Conservation (phyloP, 2,888 invertebrate species). For the Drosophila tripunctata region DNA sequence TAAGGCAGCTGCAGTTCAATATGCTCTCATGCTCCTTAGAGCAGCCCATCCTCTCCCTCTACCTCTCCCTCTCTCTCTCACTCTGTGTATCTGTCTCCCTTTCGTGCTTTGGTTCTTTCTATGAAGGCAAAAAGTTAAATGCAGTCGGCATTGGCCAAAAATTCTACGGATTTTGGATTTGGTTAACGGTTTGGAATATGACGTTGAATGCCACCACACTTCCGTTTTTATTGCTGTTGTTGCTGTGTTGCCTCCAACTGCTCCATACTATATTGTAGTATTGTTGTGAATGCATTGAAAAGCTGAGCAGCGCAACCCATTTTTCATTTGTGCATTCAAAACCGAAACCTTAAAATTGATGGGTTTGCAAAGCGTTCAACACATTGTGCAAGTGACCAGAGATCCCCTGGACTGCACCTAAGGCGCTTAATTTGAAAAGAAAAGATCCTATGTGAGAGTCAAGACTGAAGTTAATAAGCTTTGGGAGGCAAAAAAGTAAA, state of each 20-base stretch:
- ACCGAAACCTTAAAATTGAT: constrained; percentile 48
- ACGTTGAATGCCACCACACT: constrained; percentile 34
- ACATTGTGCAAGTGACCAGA: not conserved
- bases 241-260: not conserved
- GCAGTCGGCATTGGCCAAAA: constrained; percentile 20
- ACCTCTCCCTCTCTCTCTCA: not conserved
- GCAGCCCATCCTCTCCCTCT: no score
- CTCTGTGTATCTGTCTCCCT: constrained; percentile 2
- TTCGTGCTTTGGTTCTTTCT: no score
- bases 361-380: not conserved
- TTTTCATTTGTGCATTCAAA: constrained; percentile 59
- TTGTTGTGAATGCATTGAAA: constrained; percentile 36
- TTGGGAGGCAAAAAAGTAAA: no score
- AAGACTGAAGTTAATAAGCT: no score
- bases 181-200: constrained; percentile 52
- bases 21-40: no score
- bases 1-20: constrained; percentile 49
- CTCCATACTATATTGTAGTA: constrained; percentile 4
- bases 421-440: not conserved
- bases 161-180: constrained; percentile 43
- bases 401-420: not conserved
- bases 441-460: not conserved
- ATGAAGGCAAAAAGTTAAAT: constrained; percentile 31
- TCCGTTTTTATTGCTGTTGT: not conserved
- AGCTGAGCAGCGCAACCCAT: constrained; percentile 30